These are phyloP conservation scores for Pontoporia blainvillei DNA, from an alignment of 2,113 vertebrate genomes.

Conservation along the genomic window DNA sequence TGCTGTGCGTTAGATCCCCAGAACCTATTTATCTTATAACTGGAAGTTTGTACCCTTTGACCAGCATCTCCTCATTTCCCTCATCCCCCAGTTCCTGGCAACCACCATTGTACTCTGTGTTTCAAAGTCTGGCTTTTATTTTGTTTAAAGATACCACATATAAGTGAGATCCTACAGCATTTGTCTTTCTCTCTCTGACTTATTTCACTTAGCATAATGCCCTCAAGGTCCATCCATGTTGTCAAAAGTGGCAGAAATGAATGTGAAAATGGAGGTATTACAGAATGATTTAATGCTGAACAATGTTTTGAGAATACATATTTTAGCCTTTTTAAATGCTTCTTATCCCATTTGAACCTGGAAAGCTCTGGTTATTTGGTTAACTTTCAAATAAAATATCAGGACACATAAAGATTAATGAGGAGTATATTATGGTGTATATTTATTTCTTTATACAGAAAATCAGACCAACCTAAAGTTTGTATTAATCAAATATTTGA, in stretches of 20 bases:
- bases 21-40: neutral
- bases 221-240: neutral
- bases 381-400: neutral
- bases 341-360: neutral
- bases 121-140: neutral
- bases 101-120: neutral
- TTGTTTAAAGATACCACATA: neutral
- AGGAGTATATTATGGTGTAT: neutral
- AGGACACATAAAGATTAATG: neutral
- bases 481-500: neutral
- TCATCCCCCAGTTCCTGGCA: neutral
- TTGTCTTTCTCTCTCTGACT: neutral
- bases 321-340: neutral
- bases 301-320: neutral
- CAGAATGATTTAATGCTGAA: neutral
- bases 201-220: neutral
- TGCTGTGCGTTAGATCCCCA: neutral
- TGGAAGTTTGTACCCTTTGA: neutral
- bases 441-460: neutral
- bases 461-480: neutral
- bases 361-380: neutral
- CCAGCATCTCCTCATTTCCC: neutral
- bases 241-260: neutral
- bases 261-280: neutral
- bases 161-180: neutral